Percentiles rank a stretch among this genome's conserved stretches.
Evolutionary conservation across 2,113 vertebrate genomes (phyloP).

Genomic region (Platichthys flesus): DNA sequence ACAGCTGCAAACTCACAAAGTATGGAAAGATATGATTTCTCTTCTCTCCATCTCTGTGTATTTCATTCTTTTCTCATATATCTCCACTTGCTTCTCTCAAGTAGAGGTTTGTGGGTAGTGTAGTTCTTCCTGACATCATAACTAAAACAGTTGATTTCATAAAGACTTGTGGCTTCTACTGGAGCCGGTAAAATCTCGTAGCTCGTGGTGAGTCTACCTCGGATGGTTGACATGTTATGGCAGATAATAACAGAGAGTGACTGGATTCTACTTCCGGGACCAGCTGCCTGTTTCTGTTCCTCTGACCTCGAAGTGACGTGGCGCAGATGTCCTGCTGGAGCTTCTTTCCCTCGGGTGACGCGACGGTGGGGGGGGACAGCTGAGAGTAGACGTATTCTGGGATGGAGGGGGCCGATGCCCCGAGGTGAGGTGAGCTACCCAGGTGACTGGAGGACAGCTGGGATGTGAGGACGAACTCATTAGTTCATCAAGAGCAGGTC

Average conservation of each 20-base stretch:
- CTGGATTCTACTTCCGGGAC: not conserved
- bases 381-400: conserved; percentile 89
- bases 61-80: too few relatives aligned
- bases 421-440: conserved; percentile 75
- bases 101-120: too few relatives aligned
- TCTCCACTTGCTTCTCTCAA: too few relatives aligned
- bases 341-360: conserved; percentile 85
- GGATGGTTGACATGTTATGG: too few relatives aligned
- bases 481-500: not conserved
- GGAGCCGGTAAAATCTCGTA: too few relatives aligned
- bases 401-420: conserved; percentile 88
- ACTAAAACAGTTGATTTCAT: too few relatives aligned
- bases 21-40: too few relatives aligned
- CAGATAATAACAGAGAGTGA: too few relatives aligned
- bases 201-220: too few relatives aligned
- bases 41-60: too few relatives aligned
- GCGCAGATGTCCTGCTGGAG: conserved; percentile 91
- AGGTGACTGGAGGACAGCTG: conserved; percentile 77
- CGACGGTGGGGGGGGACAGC: conserved; percentile 79
- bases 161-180: too few relatives aligned
- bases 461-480: not conserved
- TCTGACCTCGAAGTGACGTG: conserved; percentile 80
- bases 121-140: too few relatives aligned
- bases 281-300: not conserved
- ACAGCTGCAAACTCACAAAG: not conserved